Percentiles rank a stretch among this genome's conserved stretches.
Conservation (phyloP, 2,113 vertebrate species). For the Phrynocephalus versicolor region DNA sequence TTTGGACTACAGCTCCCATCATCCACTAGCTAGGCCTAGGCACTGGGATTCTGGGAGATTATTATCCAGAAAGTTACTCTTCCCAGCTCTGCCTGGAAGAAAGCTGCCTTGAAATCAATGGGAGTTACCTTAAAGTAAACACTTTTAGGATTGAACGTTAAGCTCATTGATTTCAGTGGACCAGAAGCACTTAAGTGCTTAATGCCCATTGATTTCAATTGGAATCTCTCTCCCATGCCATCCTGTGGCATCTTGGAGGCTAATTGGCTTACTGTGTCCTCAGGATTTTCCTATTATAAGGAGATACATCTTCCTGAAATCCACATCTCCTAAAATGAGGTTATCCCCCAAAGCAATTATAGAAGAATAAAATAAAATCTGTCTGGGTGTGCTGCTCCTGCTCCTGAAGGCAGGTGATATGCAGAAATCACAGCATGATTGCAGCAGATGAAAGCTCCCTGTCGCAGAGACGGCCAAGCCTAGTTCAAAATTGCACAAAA, state of each 20-base stretch:
- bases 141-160: constrained; percentile 21
- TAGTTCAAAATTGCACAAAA: not conserved
- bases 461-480: not conserved
- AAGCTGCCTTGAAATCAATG: constrained; percentile 10
- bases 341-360: not conserved
- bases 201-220: constrained; percentile 17
- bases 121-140: constrained; percentile 5
- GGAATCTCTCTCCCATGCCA: not conserved
- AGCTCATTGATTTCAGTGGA: constrained; percentile 5
- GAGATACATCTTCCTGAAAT: constrained; percentile 14
- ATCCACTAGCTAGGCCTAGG: no score
- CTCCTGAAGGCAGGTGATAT: not conserved
- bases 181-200: constrained; percentile 1
- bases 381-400: no score
- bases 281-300: not conserved
- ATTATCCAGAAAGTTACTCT: no score
- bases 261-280: not conserved
- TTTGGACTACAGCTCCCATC: not conserved
- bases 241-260: not conserved
- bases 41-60: no score
- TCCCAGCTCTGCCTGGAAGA: not conserved
- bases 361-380: not conserved
- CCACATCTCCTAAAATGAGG: constrained; percentile 1
- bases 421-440: not conserved
- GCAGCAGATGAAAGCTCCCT: not conserved